phyloP scores from a whole-genome alignment of 1,140 invertebrate species.

The Aradophagus sp. region DNA sequence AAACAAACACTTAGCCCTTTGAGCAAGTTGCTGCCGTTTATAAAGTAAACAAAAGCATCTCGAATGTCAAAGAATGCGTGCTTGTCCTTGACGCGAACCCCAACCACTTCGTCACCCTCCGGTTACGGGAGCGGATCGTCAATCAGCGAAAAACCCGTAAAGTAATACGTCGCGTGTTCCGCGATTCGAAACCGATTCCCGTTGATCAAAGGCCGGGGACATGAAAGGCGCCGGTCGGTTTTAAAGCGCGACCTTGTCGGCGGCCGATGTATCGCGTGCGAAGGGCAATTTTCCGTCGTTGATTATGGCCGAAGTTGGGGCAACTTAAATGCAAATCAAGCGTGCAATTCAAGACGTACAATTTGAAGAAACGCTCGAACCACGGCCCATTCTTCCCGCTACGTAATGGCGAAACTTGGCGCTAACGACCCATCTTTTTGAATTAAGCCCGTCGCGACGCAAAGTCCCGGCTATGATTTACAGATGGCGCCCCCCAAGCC shows the following conservation, averaged over 20 bases:
- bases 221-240: conserved; percentile 6
- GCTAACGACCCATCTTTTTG: conserved; percentile 65
- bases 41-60: no score
- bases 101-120: no score
- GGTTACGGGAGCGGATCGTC: no score
- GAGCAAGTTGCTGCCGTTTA: no score
- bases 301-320: conserved; percentile 36
- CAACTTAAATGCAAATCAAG: conserved; percentile 53
- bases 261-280: conserved; percentile 32
- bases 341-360: conserved; percentile 51
- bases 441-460: conserved; percentile 62
- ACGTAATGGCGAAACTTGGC: conserved; percentile 65
- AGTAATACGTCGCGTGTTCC: conserved; percentile 8
- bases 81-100: no score
- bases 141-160: conserved; percentile 1
- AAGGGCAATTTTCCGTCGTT: conserved; percentile 45
- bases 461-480: conserved; percentile 46
- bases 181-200: neutral
- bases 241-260: no score
- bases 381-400: conserved; percentile 35
- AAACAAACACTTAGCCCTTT: no score
- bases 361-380: conserved; percentile 54
- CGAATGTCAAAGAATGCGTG: no score
- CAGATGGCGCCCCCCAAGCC: conserved; percentile 16
- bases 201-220: conserved; percentile 1